These are phyloP conservation scores for Boloria selene DNA, from an alignment of 2,888 invertebrate genomes.

Conservation along the genomic window DNA sequence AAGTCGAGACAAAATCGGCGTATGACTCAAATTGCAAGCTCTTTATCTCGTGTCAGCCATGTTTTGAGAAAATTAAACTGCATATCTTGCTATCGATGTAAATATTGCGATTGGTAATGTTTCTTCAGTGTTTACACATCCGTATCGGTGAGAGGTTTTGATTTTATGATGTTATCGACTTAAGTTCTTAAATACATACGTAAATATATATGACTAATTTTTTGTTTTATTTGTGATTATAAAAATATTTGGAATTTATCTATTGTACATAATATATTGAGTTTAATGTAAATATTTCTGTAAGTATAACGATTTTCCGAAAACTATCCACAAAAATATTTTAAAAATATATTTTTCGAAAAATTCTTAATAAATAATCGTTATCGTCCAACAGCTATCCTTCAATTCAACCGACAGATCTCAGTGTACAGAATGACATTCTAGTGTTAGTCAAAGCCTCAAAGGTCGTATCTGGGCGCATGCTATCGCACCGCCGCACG, in stretches of 20 bases:
- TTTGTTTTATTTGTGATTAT: no score
- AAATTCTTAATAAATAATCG: no score
- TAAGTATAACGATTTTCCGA: no score
- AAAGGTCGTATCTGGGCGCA: constrained; percentile 20
- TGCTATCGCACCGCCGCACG: constrained; percentile 16
- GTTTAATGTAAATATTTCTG: no score
- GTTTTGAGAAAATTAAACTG: constrained; percentile 35
- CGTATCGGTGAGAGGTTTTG: constrained; percentile 5
- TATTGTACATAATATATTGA: no score
- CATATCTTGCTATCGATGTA: constrained; percentile 9
- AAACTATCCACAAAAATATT: no score
- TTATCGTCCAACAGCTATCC: not conserved
- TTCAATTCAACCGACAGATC: constrained; percentile 4
- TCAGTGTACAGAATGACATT: not conserved
- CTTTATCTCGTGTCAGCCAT: constrained; percentile 38
- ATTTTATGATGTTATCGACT: not conserved
- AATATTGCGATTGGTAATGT: not conserved
- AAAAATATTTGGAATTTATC: no score
- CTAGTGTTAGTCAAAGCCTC: constrained; percentile 26
- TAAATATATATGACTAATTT: no score
- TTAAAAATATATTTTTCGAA: no score
- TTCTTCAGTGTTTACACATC: not conserved
- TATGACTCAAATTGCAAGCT: constrained; percentile 61
- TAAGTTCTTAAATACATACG: no score
- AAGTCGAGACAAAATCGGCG: constrained; percentile 57